Percentiles rank a stretch among this genome's conserved stretches.
Conservation (phyloP, 2,797 vertebrate genomes). For the Jordanella pulchra region DNA sequence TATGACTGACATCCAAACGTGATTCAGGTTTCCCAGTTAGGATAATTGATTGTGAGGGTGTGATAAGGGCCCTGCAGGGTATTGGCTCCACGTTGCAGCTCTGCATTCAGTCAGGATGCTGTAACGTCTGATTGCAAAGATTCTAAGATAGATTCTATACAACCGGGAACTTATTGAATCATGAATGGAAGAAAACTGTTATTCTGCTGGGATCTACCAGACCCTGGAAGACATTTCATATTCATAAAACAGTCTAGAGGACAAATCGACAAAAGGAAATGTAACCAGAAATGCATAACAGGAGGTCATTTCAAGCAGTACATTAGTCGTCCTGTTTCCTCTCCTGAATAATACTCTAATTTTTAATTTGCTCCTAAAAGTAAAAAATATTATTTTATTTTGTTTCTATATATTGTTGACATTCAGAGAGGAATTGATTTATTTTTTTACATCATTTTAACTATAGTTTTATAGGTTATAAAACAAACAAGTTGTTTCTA, state of each 20-base stretch:
- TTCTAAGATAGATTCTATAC: background rate
- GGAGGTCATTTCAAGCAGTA: background rate
- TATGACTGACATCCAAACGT: background rate
- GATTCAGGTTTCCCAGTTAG: conserved; percentile 1
- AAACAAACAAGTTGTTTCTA: no score
- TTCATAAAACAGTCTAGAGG: background rate
- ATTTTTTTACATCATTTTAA: no score
- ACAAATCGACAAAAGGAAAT: background rate
- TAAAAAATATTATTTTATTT: background rate
- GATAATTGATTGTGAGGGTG: background rate
- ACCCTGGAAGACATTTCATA: background rate
- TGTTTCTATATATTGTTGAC: background rate
- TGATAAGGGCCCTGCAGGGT: background rate
- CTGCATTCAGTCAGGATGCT: background rate
- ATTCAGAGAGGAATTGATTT: background rate
- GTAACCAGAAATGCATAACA: background rate
- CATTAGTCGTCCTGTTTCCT: background rate
- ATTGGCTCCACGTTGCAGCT: background rate
- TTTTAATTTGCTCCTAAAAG: background rate
- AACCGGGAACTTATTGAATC: background rate
- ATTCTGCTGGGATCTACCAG: background rate
- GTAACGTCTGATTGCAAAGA: background rate
- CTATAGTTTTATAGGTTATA: no score
- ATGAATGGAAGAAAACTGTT: background rate
- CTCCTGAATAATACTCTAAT: background rate